Conservation (phyloP, 2,113 vertebrate genomes). For the Gymnobelideus leadbeateri region DNA sequence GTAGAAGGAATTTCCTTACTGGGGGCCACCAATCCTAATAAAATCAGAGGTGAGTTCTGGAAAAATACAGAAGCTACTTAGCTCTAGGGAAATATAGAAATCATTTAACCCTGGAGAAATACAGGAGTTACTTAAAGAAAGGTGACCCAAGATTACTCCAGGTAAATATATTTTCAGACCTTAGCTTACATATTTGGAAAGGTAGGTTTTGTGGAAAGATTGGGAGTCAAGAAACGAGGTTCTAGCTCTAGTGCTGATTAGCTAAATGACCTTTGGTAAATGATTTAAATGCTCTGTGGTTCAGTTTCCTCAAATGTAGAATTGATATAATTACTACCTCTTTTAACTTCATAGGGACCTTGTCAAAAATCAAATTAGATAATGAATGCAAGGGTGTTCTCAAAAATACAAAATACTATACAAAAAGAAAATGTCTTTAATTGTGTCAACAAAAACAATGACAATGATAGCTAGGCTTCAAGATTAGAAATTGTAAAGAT, state of each 20-base stretch:
- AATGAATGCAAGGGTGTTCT: background rate
- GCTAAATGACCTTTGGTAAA: constrained; percentile 3
- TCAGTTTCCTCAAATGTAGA: constrained; percentile 42
- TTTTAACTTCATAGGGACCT: background rate
- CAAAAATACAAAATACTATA: background rate
- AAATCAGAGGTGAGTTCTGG: background rate
- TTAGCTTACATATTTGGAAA: no score
- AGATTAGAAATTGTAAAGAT: background rate
- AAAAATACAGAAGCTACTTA: background rate
- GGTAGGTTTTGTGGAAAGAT: background rate
- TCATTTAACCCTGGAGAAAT: background rate
- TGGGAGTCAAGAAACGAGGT: constrained; percentile 1
- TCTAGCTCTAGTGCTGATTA: background rate
- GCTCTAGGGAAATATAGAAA: no score
- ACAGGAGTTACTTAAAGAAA: background rate
- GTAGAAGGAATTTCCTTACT: background rate
- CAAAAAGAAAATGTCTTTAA: background rate
- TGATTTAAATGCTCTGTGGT: background rate
- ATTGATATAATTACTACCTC: background rate
- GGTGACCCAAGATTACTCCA: background rate
- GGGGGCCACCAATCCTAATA: no score
- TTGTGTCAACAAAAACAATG: background rate
- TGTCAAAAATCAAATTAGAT: background rate
- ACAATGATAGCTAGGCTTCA: background rate
- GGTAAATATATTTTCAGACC: no score